phyloP scores from a whole-genome alignment of 2,888 invertebrate genomes.

The Agriopis marginaria region DNA sequence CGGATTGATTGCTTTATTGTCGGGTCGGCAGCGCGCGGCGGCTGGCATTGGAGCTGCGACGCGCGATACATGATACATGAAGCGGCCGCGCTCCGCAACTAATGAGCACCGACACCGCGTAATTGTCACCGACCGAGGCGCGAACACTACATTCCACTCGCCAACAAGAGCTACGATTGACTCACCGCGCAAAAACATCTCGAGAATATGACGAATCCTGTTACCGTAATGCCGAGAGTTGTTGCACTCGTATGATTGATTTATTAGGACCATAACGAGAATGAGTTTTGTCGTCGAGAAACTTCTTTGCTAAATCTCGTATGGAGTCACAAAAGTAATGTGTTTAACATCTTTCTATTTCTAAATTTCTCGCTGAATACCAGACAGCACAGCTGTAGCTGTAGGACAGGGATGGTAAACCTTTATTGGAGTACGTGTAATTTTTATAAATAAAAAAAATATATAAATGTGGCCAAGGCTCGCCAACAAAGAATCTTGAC shows the following conservation, averaged over 20 bases:
- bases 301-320: conserved; percentile 48
- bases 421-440: too few species aligned
- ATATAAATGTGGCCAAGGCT: too few species aligned
- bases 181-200: conserved; percentile 66
- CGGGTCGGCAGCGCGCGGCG: conserved; percentile 54
- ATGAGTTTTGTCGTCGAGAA: conserved; percentile 52
- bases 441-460: too few species aligned
- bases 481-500: too few species aligned
- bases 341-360: not conserved
- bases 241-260: conserved; percentile 54
- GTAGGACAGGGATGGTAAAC: too few species aligned
- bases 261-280: conserved; percentile 65
- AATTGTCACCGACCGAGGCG: conserved; percentile 71
- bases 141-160: conserved; percentile 55
- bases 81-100: conserved; percentile 70
- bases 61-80: conserved; percentile 84
- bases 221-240: conserved; percentile 58
- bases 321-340: not conserved
- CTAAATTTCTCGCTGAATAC: conserved; percentile 16
- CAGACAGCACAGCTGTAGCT: not conserved
- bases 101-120: conserved; percentile 77
- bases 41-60: conserved; percentile 61
- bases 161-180: conserved; percentile 63
- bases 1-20: conserved; percentile 85
- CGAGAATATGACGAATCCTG: conserved; percentile 64